Evolutionary conservation across 2,113 vertebrate genomes (phyloP).

Genomic region (Petrocephalus zakoni): DNA sequence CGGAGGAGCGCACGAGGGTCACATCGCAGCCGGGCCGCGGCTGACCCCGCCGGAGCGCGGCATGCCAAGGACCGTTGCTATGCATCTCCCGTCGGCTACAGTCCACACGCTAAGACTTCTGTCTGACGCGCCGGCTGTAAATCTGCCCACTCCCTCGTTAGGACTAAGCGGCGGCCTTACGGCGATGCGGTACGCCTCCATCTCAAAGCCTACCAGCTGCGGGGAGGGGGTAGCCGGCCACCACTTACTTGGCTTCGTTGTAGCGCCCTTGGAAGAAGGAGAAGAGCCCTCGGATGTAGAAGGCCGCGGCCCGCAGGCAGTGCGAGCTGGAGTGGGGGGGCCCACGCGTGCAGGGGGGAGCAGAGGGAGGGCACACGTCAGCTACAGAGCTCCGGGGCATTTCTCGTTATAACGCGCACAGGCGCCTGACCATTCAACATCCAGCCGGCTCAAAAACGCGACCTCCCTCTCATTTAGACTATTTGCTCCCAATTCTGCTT

Average conservation of each 20-base stretch:
- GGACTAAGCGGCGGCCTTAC: neutral
- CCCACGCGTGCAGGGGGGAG: neutral
- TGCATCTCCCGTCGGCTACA: neutral
- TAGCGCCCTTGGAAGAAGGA: slow-evolving; percentile 98
- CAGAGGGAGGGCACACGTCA: neutral
- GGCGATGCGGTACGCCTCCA: too few relatives aligned
- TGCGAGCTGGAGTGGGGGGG: slow-evolving; percentile 71
- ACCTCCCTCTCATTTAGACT: neutral
- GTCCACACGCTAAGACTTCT: neutral
- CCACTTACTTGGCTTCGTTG: slow-evolving; percentile 96
- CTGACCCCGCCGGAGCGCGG: neutral
- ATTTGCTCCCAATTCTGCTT: neutral
- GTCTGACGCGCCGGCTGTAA: neutral
- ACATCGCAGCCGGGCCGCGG: neutral
- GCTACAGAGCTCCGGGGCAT: neutral
- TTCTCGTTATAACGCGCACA: neutral
- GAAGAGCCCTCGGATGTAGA: slow-evolving; percentile 93
- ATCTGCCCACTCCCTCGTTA: neutral
- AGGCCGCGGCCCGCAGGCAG: slow-evolving; percentile 90
- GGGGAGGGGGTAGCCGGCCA: too few relatives aligned
- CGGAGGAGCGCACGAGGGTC: neutral
- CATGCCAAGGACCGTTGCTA: too few relatives aligned
- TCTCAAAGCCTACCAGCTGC: too few relatives aligned
- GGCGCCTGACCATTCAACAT: neutral
- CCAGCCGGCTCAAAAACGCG: neutral